These are phyloP conservation scores for Cisticola juncidis DNA, from an alignment of 2,113 vertebrate genomes.

Conservation along the genomic window DNA sequence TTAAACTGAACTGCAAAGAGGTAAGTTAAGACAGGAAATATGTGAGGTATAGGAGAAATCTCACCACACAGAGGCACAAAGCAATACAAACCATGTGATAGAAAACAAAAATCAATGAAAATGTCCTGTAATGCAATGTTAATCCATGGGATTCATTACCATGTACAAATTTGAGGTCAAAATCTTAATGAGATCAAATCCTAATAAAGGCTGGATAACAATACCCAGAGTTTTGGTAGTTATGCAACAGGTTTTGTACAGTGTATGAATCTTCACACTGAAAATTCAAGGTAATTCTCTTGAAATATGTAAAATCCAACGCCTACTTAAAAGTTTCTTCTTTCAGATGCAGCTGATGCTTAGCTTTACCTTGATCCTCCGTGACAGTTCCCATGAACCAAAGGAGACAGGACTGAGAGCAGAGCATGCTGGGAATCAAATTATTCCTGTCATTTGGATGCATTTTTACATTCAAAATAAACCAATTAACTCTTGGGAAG, in stretches of 20 bases:
- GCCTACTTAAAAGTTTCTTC: background rate
- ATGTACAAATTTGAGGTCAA: background rate
- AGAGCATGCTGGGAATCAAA: background rate
- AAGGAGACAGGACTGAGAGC: background rate
- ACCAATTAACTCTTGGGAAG: background rate
- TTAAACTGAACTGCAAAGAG: background rate
- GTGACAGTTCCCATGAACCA: background rate
- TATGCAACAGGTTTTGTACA: background rate
- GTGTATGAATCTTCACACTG: background rate
- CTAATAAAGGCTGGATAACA: background rate
- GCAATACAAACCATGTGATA: background rate
- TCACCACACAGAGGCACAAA: background rate
- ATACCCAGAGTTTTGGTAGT: background rate
- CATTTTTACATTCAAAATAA: background rate
- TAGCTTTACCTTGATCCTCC: background rate
- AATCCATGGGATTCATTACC: background rate
- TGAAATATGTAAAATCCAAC: background rate
- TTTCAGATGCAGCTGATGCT: background rate
- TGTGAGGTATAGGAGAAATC: background rate
- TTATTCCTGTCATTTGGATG: background rate
- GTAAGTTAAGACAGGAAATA: background rate
- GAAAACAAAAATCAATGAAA: background rate
- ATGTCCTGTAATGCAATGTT: background rate
- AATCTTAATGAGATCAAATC: background rate
- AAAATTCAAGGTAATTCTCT: background rate